Evolutionary conservation across 2,888 invertebrate genomes (phyloP).

Genomic region (Drosophila buzzatii): DNA sequence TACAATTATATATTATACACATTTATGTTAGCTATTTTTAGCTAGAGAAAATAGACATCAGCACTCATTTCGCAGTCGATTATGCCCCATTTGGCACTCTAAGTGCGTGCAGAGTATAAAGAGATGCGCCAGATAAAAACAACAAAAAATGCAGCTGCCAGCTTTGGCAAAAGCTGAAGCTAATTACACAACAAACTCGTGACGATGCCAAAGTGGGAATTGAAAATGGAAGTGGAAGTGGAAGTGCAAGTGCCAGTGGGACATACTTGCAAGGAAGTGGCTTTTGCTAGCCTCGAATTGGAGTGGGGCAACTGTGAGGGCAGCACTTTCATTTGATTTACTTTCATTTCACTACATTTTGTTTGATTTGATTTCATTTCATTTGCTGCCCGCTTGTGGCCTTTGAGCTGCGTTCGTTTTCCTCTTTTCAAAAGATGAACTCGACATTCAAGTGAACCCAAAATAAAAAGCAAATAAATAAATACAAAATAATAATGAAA

Average conservation of each 20-base stretch:
- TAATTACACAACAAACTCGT: conserved; percentile 55
- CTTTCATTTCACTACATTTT: conserved; percentile 2
- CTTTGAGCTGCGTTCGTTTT: conserved; percentile 60
- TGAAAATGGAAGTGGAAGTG: conserved; percentile 27
- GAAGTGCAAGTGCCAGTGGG: too few species aligned
- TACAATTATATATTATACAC: background rate
- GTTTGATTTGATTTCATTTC: conserved; percentile 14
- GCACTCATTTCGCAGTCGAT: background rate
- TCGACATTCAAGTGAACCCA: conserved; percentile 10
- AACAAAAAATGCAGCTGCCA: conserved; percentile 24
- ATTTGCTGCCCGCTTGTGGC: conserved; percentile 18
- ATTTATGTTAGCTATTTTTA: background rate
- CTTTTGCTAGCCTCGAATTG: conserved; percentile 1
- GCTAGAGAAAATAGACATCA: background rate
- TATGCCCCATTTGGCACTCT: background rate
- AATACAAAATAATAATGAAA: background rate
- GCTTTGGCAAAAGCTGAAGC: conserved; percentile 26
- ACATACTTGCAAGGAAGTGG: conserved; percentile 32
- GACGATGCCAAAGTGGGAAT: conserved; percentile 28
- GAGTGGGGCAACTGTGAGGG: conserved; percentile 19
- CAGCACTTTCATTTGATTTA: conserved; percentile 63
- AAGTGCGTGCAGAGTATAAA: background rate
- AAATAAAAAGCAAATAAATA: background rate
- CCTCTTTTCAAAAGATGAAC: conserved; percentile 11
- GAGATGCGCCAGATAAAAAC: conserved; percentile 34